phyloP scores from a whole-genome alignment of 2,797 vertebrate genomes.

The Tokudaia muenninki region DNA sequence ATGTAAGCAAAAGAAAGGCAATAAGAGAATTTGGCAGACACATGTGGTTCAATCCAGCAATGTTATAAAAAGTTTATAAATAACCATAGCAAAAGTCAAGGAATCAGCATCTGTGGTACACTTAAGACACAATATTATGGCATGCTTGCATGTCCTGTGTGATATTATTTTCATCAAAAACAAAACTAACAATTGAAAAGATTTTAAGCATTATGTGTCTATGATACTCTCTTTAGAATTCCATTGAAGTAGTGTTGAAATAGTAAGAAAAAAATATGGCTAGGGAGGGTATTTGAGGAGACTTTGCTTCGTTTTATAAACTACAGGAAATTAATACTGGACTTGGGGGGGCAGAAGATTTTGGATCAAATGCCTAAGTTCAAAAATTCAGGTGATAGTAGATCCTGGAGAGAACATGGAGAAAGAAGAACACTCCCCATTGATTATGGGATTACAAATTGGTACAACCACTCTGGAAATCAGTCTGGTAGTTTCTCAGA shows the following conservation, averaged over 20 bases:
- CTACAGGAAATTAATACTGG: background rate
- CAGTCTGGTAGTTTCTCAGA: background rate
- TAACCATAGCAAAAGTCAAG: background rate
- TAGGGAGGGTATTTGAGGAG: background rate
- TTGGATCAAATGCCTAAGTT: background rate
- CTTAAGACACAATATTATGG: background rate
- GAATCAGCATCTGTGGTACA: background rate
- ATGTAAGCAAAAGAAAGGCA: slow-evolving; percentile 46
- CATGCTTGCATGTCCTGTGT: background rate
- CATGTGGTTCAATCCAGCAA: background rate
- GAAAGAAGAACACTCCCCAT: background rate
- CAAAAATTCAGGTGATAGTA: background rate
- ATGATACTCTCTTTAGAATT: slow-evolving; percentile 18
- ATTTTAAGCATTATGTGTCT: slow-evolving; percentile 52
- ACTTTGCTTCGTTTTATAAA: slow-evolving; percentile 31
- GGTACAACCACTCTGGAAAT: background rate
- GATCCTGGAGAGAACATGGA: background rate
- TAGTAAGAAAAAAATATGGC: slow-evolving; percentile 23
- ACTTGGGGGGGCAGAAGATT: background rate
- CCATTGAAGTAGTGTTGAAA: slow-evolving; percentile 17
- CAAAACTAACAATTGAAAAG: slow-evolving; percentile 59
- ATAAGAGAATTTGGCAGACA: slow-evolving; percentile 8
- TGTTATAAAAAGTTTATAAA: background rate
- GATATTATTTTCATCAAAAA: slow-evolving; percentile 49
- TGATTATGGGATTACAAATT: background rate